Evolutionary conservation across 1,140 invertebrate species (phyloP), one percentile per base, ranked within the genome.

Genomic region (Drosophila pachea): DNA sequence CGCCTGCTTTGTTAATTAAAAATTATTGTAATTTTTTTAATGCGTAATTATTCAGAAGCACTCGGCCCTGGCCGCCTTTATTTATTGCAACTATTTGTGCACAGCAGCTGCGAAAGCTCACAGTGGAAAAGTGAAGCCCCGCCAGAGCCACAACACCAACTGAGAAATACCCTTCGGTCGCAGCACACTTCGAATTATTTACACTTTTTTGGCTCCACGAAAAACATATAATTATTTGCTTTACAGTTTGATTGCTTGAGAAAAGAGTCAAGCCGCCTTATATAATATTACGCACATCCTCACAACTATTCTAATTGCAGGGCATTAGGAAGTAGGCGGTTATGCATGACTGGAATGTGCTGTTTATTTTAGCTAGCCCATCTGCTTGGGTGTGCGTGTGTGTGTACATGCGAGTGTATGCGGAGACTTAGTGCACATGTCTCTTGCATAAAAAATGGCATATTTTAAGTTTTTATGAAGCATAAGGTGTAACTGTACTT

Each of bases 1-100:
- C 22, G 60, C 62, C 52, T 48, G 43, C 71, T 69, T 79, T 79
- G 69, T 86, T 84, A 84, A 86, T 84, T 84, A 84, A 84, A 86
- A 84, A 84, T 84, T 86, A 86, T 84, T 84, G 81, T 84, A 86
- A 74, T 55, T 67, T 71, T 67, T 69, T 69, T 55, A 70, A 76
- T 72, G 69, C 73, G 60, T 74, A 79, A 79, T 84, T 79, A 84
- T 86, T 78, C 76, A 42, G 22, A 47, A 61, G 65, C 73, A 79
- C 68, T 79, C 59, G 58, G 22, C 59, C 50, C 35, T 53, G 61
- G n/a, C 36, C 11, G 53, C 42, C 14, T 72, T 75, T 78, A 78
- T 82, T 78, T 75, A 72, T 82, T 78, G 66, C 62, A 78, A 78
- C 63, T 52, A 45, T 64, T 70, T 63, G 74, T 52, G 14, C 47